Evolutionary conservation across 2,888 invertebrate species (phyloP), one percentile per base, ranked within the genome.

Genomic region (Nysson spinosus): DNA sequence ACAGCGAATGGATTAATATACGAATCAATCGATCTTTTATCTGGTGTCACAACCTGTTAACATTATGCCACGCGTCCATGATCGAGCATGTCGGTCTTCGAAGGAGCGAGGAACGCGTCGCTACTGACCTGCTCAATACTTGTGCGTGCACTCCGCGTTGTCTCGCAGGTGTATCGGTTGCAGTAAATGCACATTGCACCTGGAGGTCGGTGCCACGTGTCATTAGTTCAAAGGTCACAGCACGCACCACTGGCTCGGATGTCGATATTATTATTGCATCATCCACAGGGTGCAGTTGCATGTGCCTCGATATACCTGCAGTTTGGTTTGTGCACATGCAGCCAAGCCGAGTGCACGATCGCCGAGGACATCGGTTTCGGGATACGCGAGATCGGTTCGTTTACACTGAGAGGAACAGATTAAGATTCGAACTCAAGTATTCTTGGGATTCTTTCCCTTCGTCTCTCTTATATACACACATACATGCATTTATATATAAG

Each of bases 201-300:
- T 67, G 62, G 43, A 42, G 43, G 49, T 49, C 52, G 44, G 24
- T 44, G 52, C 55, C 72, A 67, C 73, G 62, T 69, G 72, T 11
- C 67, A 32, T 34, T 12, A 62, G 54, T 67, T 63, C 62, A 72
- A 62, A 73, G 73, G 67, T 72, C 73, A 57, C 28, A 56, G 50
- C 52, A 73, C 67, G 55, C 52, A 58, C 54, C 66, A 34, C 42
- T n/a, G 35, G 12, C 39, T 54, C 46, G n/a, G 20, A 34, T 42
- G 44, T 57, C 55, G 69, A 66, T 52, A 40, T 56, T 56, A 54
- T 62, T 55, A 37, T 35, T 50, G 54, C 54, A 34, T 34, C 50
- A 2, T 39, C 16, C 17, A 19, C 30, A 7, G 24, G 35, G 16
- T 35, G 30, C 30, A 5, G 43, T 54, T 49, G 44, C 51, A 34